Conservation (phyloP, 2,113 vertebrate species). For the Aplodontia rufa region DNA sequence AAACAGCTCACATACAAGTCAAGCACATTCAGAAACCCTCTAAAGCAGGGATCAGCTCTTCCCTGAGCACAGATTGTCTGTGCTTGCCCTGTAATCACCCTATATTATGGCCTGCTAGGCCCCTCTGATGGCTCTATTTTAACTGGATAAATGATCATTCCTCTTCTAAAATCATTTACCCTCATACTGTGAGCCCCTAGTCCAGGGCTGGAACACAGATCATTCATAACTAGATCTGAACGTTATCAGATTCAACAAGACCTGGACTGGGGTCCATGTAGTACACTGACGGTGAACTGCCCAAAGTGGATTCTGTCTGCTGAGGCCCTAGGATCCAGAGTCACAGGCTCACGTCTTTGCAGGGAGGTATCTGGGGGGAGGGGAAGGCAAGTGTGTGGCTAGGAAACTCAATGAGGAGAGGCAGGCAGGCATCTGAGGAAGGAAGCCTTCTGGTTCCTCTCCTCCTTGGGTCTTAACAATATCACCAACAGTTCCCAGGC, state of each 20-base stretch:
- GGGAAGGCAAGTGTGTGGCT: not conserved
- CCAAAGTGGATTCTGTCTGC: not conserved
- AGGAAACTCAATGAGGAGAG: not conserved
- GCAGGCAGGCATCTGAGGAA: not conserved
- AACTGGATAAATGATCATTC: not conserved
- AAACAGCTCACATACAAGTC: not conserved
- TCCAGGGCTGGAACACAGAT: not conserved
- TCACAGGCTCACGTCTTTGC: not conserved
- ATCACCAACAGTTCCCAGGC: not conserved
- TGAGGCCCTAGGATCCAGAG: not conserved
- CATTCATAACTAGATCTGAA: not conserved
- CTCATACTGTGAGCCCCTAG: not conserved
- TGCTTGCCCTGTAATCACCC: not conserved
- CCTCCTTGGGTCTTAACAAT: not conserved
- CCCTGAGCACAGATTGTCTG: not conserved
- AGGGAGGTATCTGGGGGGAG: not conserved
- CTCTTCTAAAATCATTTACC: conserved; percentile 1
- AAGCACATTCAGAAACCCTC: not conserved
- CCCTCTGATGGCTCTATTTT: not conserved
- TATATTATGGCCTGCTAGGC: not conserved
- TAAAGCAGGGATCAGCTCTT: not conserved
- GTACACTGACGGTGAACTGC: not conserved
- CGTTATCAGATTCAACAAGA: not conserved
- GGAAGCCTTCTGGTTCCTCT: not conserved
- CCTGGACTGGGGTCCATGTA: no score